Conservation (phyloP, 1,140 invertebrate genomes). For the Telenomus remus region DNA sequence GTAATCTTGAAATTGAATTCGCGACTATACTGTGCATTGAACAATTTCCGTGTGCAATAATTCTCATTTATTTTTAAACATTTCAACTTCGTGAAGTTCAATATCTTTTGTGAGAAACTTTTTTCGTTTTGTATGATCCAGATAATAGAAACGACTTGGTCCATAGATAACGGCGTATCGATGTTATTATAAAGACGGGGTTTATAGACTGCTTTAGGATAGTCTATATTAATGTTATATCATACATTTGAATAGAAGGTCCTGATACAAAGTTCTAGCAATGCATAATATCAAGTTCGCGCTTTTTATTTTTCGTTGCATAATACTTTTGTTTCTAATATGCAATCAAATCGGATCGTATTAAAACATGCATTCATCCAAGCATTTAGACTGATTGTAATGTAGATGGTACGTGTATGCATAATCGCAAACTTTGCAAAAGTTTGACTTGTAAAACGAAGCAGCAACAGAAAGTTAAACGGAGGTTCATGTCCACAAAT, state of each 20-base stretch:
- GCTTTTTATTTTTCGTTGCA: conserved; percentile 17
- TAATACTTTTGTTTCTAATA: background rate
- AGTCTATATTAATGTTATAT: conserved; percentile 62
- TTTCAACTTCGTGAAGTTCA: too few relatives aligned
- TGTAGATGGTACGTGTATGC: too few relatives aligned
- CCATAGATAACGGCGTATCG: conserved; percentile 48
- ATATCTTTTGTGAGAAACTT: too few relatives aligned
- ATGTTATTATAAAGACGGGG: conserved; percentile 59
- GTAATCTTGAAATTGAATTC: background rate
- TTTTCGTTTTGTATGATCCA: conserved; percentile 14
- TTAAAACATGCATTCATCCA: conserved; percentile 25
- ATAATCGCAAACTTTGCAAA: too few relatives aligned
- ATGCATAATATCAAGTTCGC: conserved; percentile 6
- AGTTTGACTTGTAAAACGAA: too few relatives aligned
- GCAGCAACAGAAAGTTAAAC: too few relatives aligned
- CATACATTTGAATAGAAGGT: conserved; percentile 33
- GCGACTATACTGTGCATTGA: conserved; percentile 16
- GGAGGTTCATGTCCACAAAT: too few relatives aligned
- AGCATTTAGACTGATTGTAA: background rate
- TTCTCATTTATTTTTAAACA: conserved; percentile 9
- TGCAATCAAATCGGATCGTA: conserved; percentile 30
- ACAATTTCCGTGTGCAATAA: background rate
- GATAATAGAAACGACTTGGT: conserved; percentile 46
- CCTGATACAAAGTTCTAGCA: background rate
- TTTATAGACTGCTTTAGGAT: conserved; percentile 69